These are phyloP conservation scores for Phyllotreta striolata DNA, from an alignment of 2,888 invertebrate species.

Conservation along the genomic window DNA sequence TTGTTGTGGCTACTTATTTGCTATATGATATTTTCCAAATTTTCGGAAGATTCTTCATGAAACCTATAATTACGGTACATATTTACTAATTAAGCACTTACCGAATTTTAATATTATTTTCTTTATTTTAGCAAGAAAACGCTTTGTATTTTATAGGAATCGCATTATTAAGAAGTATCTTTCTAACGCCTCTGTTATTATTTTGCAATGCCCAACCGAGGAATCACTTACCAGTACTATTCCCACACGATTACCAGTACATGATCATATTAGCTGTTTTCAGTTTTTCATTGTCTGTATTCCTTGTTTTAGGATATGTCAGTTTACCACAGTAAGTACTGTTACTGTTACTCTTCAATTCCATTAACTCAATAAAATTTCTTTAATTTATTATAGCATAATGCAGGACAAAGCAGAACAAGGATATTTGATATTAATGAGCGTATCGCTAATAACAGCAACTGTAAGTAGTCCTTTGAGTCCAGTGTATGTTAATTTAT, in stretches of 20 bases:
- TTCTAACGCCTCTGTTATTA: conserved; percentile 40
- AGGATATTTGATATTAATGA: background rate
- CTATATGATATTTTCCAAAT: conserved; percentile 32
- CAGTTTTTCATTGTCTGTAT: conserved; percentile 13
- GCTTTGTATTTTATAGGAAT: conserved; percentile 22
- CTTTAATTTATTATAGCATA: conserved; percentile 12
- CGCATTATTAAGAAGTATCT: conserved; percentile 31
- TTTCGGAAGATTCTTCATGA: conserved; percentile 30
- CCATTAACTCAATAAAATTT: background rate
- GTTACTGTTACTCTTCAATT: background rate
- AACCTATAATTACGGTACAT: conserved; percentile 17
- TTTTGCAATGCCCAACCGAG: conserved; percentile 48
- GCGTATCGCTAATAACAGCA: background rate
- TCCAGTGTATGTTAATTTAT: conserved; percentile 16
- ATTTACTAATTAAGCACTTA: background rate
- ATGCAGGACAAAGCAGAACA: conserved; percentile 21
- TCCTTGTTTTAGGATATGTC: background rate
- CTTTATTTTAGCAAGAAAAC: conserved; percentile 20
- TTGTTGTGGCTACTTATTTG: conserved; percentile 41
- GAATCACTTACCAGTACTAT: conserved; percentile 45
- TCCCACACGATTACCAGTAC: conserved; percentile 48
- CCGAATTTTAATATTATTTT: background rate
- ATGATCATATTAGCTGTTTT: conserved; percentile 38
- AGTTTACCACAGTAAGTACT: conserved; percentile 29
- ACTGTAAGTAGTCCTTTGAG: conserved; percentile 21